These are phyloP conservation scores for Brachionus koreanus DNA, from an alignment of 1,140 invertebrate species.

Conservation along the genomic window DNA sequence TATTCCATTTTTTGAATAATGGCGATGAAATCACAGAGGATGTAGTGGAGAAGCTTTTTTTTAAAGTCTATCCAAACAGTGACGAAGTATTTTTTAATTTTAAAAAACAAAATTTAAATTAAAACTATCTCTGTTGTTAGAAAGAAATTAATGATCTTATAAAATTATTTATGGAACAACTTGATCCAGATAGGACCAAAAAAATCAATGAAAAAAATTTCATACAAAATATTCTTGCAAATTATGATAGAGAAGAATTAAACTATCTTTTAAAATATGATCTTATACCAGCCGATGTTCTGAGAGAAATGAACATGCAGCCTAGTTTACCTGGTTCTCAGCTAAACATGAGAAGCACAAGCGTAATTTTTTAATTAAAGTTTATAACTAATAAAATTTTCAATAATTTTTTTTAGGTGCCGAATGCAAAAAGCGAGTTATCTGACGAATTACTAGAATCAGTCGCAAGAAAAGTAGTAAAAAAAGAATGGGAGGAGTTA, in stretches of 20 bases:
- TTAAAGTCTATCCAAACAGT: slow-evolving; percentile 27
- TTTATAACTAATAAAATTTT: background rate
- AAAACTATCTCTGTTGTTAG: background rate
- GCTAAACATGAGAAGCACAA: slow-evolving; percentile 16
- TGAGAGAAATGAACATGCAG: background rate
- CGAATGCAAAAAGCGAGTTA: background rate
- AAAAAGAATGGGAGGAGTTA: slow-evolving; percentile 31
- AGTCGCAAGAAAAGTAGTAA: background rate
- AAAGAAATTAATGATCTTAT: background rate
- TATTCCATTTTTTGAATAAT: slow-evolving; percentile 41
- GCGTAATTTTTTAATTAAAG: background rate
- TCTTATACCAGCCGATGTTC: background rate
- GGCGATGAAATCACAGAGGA: background rate
- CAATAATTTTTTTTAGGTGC: background rate
- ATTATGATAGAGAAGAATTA: background rate
- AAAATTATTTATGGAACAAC: slow-evolving; percentile 19
- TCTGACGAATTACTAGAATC: background rate
- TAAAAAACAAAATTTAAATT: background rate
- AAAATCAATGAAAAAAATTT: slow-evolving; percentile 14
- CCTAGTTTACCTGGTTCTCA: background rate
- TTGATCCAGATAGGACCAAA: background rate
- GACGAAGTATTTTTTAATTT: background rate
- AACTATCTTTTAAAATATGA: slow-evolving; percentile 5
- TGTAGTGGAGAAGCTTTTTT: background rate
- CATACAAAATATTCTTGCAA: background rate